Conservation (phyloP, 30 jellyfish, hydroid and myxozoan genomes). For the Aurelia sp. region DNA sequence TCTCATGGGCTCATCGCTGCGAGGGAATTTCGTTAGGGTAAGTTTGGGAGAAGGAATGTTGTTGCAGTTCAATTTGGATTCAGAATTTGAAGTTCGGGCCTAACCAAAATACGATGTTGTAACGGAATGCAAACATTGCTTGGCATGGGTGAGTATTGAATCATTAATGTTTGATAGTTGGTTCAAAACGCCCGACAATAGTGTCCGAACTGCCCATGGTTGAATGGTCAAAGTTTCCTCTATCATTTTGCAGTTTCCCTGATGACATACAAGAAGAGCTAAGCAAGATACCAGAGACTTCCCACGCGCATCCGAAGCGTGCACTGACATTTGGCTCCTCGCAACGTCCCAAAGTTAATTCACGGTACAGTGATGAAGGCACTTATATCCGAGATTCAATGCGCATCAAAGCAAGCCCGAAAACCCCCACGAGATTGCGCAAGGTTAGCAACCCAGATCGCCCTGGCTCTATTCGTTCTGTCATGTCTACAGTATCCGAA, state of each 20-base stretch:
- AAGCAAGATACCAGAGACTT: conserved; percentile 42
- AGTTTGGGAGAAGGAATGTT: no score
- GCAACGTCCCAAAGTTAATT: conserved; percentile 26
- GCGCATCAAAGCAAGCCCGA: conserved; percentile 37
- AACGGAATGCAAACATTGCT: no score
- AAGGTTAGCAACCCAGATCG: conserved; percentile 57
- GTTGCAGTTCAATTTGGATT: no score
- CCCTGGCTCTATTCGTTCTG: conserved; percentile 69
- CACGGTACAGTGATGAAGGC: conserved; percentile 74
- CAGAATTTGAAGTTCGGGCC: no score
- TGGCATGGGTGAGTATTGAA: no score
- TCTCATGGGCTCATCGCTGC: no score
- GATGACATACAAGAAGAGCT: conserved; percentile 63
- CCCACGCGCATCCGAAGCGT: conserved; percentile 42
- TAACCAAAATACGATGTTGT: no score
- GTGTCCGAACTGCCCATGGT: no score
- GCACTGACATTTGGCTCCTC: conserved; percentile 58
- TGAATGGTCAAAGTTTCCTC: no score
- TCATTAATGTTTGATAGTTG: no score
- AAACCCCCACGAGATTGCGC: conserved; percentile 24
- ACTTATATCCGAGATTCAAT: conserved; percentile 48
- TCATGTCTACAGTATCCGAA: conserved; percentile 58
- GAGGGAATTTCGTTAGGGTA: no score
- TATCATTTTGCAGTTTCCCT: conserved; percentile 44
- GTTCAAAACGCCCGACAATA: no score